Base-by-base conservation (phyloP, 2,113 vertebrate genomes). In the Arothron firmamentum region DNA sequence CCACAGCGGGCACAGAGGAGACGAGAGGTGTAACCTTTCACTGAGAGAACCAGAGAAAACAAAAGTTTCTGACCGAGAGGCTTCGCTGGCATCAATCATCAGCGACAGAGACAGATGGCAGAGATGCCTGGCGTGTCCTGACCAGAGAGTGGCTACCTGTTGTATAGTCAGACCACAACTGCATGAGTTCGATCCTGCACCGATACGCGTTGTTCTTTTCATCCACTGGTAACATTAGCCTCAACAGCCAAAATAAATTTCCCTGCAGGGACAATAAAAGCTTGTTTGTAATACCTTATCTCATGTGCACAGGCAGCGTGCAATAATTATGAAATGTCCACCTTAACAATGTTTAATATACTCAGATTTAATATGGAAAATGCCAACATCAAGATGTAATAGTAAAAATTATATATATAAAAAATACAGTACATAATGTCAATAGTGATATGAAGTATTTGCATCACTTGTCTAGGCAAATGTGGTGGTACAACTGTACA, bases 1-100 rank as follows among this genome's bases (percentile, higher is more conserved):
- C 80, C 75, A 72, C 75, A 23, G 73, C 67, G 75, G 69, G 52
- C 70, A 71, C 28, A 50, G 64, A 1, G n/a, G 67, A 68, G 67
- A 75, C 15, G 45, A 47, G 45, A 72, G 74, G 80, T 83, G 63
- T 88, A 74, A 71, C 71, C 81, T 88, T 88, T 85, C 87, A 79
- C 57, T 68, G 41, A 64, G 65, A 77, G 56, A 70, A 75, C 41
- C 61, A 64, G 67, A 68, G 74, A 85, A 84, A 81, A 84, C 81
- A 69, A 18, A 56, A 62, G 64, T 72, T 75, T 56, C 23, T 10
- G 2, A 28, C 49, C 5, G 52, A 61, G 72, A 65, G 14, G 59
- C 66, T 67, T 20, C 38, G 12, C 58, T 61, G 46, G 38, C 81
- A 84, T 84, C 79, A 56, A 59, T 88, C 79, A 78, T 53, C 53